Evolutionary conservation across 2,888 invertebrate species (phyloP), one percentile per base, ranked within the genome.

Genomic region (Marasmarcha lunaedactyla): DNA sequence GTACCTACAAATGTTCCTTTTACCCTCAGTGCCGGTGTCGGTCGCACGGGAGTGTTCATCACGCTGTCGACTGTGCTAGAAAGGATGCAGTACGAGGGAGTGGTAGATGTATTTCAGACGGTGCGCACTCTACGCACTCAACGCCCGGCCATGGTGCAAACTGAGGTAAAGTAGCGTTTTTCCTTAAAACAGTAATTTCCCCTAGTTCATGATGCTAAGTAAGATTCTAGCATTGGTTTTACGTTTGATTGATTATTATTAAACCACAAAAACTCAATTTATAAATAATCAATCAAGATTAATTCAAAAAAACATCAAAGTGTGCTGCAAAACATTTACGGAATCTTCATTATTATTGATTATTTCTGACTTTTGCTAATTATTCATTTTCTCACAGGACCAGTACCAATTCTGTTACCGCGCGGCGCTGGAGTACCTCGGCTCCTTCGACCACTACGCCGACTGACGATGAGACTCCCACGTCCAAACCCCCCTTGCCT

Each of bases 331-430:
- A n/a, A n/a, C n/a, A n/a, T n/a, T n/a, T n/a, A n/a, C n/a, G n/a
- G n/a, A n/a, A n/a, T n/a, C n/a, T n/a, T n/a, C n/a, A n/a, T n/a
- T n/a, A n/a, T n/a, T n/a, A n/a, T n/a, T n/a, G n/a, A n/a, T n/a
- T n/a, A n/a, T n/a, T n/a, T n/a, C n/a, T n/a, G n/a, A n/a, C n/a
- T n/a, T n/a, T n/a, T n/a, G n/a, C n/a, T n/a, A n/a, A n/a, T n/a
- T n/a, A n/a, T n/a, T n/a, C n/a, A 4, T 15, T 40, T 15, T 40
- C 39, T 53, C 74, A 20, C 79, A 95, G 95, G 98, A 99, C 85
- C 98, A 99, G 84, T 99, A 99, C 84, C 97, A 98, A 79, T 99
- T 99, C 86, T 98, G 98, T 85, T 99, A 99, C 85, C 92, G 97
- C 58, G 98, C 99, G 45, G 97, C 98, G 56, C 87, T 98, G 71